Base-by-base conservation (phyloP, 2,888 invertebrate species). In the Diaperis boleti region DNA sequence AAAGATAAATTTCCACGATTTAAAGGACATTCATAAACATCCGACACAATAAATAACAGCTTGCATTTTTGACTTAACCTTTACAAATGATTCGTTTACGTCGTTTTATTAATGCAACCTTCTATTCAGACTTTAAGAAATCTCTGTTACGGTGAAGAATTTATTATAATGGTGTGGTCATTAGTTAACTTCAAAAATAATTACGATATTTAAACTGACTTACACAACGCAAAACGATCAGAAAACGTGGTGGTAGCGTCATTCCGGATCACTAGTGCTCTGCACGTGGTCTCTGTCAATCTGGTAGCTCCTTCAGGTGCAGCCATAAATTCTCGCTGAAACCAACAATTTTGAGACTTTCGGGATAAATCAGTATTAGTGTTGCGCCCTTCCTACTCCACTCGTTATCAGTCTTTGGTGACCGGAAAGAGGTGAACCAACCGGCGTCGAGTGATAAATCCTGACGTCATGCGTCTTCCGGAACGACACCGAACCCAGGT, bases 381-480 rank as follows among this genome's bases (percentile, higher is more conserved):
- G n/a, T n/a, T n/a, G n/a, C n/a, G n/a, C n/a, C n/a, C n/a, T n/a
- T n/a, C n/a, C 37, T 8, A 14, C 14, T 26, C 15, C 33, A 35
- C 17, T 52, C 52, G 20, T 52, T 52, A 52, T 52, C 52, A 39
- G 65, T 49, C 62, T 59, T 65, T 67, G 65, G 63, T 64, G 67
- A 67, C 67, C 65, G 65, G 63, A 65, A 67, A 63, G 63, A 47
- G 62, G 55, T 57, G 59, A 56, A 37, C 44, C 50, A 42, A 14
- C 15, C 65, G 59, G 57, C 62, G 66, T 65, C 67, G 64, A 39
- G 55, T 49, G 31, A 65, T 72, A 69, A 73, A 73, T 71, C 72
- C 70, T 71, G 69, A 66, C 68, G 67, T 72, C 71, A 69, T 73
- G 69, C 66, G 68, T 73, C 73, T 73, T 73, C 72, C 69, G 55